Evolutionary conservation across 1,140 invertebrate species (phyloP).

Genomic region (Pseudobourletiella spinata): DNA sequence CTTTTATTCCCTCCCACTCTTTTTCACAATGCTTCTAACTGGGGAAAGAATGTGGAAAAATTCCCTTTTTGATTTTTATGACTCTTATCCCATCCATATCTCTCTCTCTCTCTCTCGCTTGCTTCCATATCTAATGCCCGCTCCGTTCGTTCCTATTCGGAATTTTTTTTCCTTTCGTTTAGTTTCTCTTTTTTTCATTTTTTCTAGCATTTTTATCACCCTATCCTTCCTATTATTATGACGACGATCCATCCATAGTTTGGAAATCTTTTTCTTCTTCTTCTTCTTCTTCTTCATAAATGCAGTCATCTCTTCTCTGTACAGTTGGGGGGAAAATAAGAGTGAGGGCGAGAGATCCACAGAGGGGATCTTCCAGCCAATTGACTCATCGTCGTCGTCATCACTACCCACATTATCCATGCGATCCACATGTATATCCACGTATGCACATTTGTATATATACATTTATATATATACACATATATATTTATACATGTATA

Average conservation of each 20-base stretch:
- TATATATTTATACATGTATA: too few species aligned
- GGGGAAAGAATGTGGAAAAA: conserved; percentile 26
- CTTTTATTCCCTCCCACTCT: too few species aligned
- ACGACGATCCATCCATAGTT: conserved; percentile 8
- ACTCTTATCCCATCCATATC: conserved; percentile 27
- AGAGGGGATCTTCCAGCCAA: conserved; percentile 25
- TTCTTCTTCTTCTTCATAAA: not conserved
- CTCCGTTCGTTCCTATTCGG: not conserved
- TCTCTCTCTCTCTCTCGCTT: conserved; percentile 6
- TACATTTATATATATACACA: too few species aligned
- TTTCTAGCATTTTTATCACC: conserved; percentile 28
- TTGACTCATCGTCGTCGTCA: conserved; percentile 30
- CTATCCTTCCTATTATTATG: not conserved
- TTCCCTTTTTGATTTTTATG: conserved; percentile 30
- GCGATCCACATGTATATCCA: not conserved
- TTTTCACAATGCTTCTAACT: conserved; percentile 21
- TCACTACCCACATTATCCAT: conserved; percentile 27
- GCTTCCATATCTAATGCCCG: too few species aligned
- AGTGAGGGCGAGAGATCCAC: too few species aligned
- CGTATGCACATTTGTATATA: too few species aligned
- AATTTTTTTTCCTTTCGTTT: not conserved
- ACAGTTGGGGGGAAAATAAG: too few species aligned
- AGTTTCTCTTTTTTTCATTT: conserved; percentile 2
- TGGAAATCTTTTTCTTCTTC: conserved; percentile 4
- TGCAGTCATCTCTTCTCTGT: too few species aligned